phyloP scores from a whole-genome alignment of 2,113 vertebrate species.

The Amphiprion ocellaris region DNA sequence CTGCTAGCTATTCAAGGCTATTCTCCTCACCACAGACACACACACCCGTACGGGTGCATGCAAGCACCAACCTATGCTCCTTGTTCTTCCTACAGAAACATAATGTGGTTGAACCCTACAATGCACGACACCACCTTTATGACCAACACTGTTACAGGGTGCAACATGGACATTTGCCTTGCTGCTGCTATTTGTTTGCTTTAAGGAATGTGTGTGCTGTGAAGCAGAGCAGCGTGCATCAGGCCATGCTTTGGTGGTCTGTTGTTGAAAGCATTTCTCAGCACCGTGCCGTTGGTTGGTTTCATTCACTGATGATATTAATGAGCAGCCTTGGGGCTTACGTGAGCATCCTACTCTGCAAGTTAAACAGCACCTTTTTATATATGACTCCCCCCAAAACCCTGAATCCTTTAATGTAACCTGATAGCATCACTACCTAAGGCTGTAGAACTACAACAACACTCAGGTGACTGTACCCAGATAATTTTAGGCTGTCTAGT shows the following conservation, averaged over 20 bases:
- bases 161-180: slow-evolving; percentile 15
- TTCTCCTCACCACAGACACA: slow-evolving; percentile 39
- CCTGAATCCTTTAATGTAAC: too few species aligned
- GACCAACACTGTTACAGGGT: slow-evolving; percentile 10
- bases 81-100: slow-evolving; percentile 19
- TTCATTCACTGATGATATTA: slow-evolving; percentile 48
- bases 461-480: too few species aligned
- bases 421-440: too few species aligned
- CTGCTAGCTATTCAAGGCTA: slow-evolving; percentile 73
- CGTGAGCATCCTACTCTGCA: not conserved
- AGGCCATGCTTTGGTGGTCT: slow-evolving; percentile 34
- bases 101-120: slow-evolving; percentile 2
- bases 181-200: slow-evolving; percentile 18
- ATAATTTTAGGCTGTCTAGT: too few species aligned
- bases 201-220: slow-evolving; percentile 39
- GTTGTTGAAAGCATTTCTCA: slow-evolving; percentile 36
- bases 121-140: not conserved
- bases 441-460: too few species aligned
- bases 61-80: slow-evolving; percentile 28
- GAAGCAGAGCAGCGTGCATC: slow-evolving; percentile 45
- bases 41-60: slow-evolving; percentile 23
- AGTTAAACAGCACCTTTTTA: slow-evolving; percentile 22
- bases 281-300: slow-evolving; percentile 34
- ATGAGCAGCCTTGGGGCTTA: slow-evolving; percentile 50
- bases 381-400: not conserved